phyloP scores from a whole-genome alignment of 2,888 invertebrate genomes.

The Eupithecia tripunctaria region DNA sequence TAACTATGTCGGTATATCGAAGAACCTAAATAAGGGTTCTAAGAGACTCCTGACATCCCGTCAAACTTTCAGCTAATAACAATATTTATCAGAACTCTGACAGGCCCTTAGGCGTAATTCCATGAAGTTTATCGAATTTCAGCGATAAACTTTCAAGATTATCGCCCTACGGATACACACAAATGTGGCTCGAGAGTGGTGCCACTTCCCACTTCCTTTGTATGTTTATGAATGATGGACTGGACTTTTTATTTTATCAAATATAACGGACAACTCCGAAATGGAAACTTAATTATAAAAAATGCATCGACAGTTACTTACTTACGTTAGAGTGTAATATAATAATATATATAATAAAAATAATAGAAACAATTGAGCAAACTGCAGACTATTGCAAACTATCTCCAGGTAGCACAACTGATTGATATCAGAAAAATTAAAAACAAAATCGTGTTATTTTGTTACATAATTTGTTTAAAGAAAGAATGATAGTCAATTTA shows the following conservation, averaged over 20 bases:
- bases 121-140: constrained; percentile 39
- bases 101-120: constrained; percentile 33
- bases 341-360: too few species aligned
- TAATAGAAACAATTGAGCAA: too few species aligned
- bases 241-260: not conserved
- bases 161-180: constrained; percentile 4
- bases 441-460: too few species aligned
- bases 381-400: too few species aligned
- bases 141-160: constrained; percentile 31
- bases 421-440: too few species aligned
- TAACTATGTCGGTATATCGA: constrained; percentile 15
- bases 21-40: constrained; percentile 23
- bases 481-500: too few species aligned
- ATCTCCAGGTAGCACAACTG: too few species aligned
- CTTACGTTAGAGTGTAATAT: too few species aligned
- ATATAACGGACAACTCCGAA: not conserved
- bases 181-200: not conserved
- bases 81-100: constrained; percentile 36
- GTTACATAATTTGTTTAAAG: too few species aligned
- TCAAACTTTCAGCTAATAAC: constrained; percentile 38
- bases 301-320: not conserved
- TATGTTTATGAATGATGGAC: not conserved
- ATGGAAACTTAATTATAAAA: not conserved
- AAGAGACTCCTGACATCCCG: constrained; percentile 22
- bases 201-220: not conserved